Evolutionary conservation across 2,113 vertebrate genomes (phyloP), one percentile per base, ranked within the genome.

Genomic region (Leptodactylus fuscus): DNA sequence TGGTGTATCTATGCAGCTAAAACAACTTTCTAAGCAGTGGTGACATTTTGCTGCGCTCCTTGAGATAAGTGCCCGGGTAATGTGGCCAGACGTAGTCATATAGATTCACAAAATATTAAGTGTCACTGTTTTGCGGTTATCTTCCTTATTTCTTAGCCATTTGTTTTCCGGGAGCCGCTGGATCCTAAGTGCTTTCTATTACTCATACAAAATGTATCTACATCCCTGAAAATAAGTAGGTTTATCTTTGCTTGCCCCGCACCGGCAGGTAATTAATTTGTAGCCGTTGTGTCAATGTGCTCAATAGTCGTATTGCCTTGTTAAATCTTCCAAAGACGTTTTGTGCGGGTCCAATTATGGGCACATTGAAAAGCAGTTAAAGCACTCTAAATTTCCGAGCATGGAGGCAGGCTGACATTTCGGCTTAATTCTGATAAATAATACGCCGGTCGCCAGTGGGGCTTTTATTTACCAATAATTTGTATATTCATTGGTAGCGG

Each of bases 1-100:
- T 86, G 67, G 49, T 38, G 78, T 60, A 80, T 73, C 76, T 80
- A 27, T 27, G 80, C 67, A 55, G 76, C 77, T 86, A 85, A 78
- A 67, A 85, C 74, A 78, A 85, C 74, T 85, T 69, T 69, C 60
- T 8, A 62, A 85, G 60, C 83, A 78, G 58, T 32, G 22, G 73
- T 85, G 83, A 69, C 74, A 85, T 85, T 78, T 69, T 41, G 18
- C 74, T 78, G 11, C 13, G 20, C 58, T 85, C 15, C 58, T 78
- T 67, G 36, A 78, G 60, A 78, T 85, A 85, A 85, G 74, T 78
- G 73, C 38, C 27, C 10, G 20, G n/a, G 83, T 74, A 74, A 83
- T 74, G 46, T 24, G 41, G 18, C 58, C 65, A 49, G 60, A 44
- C 58, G 36, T 49, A 48, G 41, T 81, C 60, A 20, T 51, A 69